Base-by-base conservation (phyloP, 2,888 invertebrate species). In the Lampropteryx suffumata region DNA sequence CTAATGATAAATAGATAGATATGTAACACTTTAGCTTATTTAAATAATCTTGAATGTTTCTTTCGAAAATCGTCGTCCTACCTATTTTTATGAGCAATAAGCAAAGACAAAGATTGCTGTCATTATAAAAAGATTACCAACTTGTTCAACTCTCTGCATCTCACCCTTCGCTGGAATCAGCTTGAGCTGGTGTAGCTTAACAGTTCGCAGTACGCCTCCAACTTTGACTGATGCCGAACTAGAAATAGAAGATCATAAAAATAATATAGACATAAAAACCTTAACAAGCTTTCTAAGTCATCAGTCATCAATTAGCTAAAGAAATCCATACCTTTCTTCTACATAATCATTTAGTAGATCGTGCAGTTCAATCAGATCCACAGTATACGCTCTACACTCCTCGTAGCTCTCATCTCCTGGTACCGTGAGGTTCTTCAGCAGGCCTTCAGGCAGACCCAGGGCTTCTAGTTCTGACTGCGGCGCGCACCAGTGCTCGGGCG, bases 401-500 rank as follows among this genome's bases (percentile, higher is more conserved):
- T 91, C 90, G 61, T 86, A 91, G n/a, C 70, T 72, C 1, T 90
- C 81, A 2, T 79, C 58, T 52, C 75, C 74, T 55, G 93, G 93
- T 65, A 93, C 76, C 2, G 91, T 91, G 11, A 93, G 76, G 12
- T 88, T 84, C 36, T 91, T 89, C 5, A 92, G 72, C 52, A 91
- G 73, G 1, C 86, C 87, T 11, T 89, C 76, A 43, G 89, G 84
- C 45, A 93, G 74, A 24, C 84, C 75, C 44, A 88, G 73, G 35
- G 80, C 77, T 30, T 90, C 83, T 33, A 92, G 71, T 61, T 92
- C 91, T 14, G 91, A 89, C 5, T 89, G 85, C 1, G 93, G 88
- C 0, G 90, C 84, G 65, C 94, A 94, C 92, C 94, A 94, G 67
- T 94, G 94, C 21, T 92, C 91, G 11, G 94, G 94, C 9, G 92